Conservation (phyloP, 2,888 invertebrate genomes). For the Tuberolachnus salignus region DNA sequence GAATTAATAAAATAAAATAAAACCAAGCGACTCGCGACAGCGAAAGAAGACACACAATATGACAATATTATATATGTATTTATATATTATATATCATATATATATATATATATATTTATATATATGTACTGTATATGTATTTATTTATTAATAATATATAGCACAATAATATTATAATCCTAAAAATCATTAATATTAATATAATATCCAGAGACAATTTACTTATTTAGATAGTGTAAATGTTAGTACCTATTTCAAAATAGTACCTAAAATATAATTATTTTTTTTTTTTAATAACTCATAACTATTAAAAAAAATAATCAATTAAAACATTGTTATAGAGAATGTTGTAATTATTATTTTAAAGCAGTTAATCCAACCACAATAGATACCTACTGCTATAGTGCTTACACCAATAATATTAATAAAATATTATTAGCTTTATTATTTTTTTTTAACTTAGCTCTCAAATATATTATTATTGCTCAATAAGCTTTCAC, state of each 20-base stretch:
- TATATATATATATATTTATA: no score
- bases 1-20: slow-evolving; percentile 58
- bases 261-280: background rate
- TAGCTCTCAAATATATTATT: slow-evolving; percentile 21
- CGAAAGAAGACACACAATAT: slow-evolving; percentile 35
- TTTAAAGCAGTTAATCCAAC: slow-evolving; percentile 28
- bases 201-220: background rate
- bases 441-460: slow-evolving; percentile 14
- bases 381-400: background rate
- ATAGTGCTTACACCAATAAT: slow-evolving; percentile 30
- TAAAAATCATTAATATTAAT: background rate
- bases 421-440: background rate
- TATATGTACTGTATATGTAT: no score
- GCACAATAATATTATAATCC: slow-evolving; percentile 3
- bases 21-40: slow-evolving; percentile 48
- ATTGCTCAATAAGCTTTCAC: slow-evolving; percentile 41
- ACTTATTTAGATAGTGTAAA: background rate
- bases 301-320: slow-evolving; percentile 1
- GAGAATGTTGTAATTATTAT: background rate
- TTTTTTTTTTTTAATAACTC: background rate
- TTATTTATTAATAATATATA: background rate
- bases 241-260: background rate
- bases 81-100: no score
- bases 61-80: no score
- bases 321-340: background rate